phyloP scores from a whole-genome alignment of 2,797 vertebrate genomes.

The Erpetoichthys calabaricus region DNA sequence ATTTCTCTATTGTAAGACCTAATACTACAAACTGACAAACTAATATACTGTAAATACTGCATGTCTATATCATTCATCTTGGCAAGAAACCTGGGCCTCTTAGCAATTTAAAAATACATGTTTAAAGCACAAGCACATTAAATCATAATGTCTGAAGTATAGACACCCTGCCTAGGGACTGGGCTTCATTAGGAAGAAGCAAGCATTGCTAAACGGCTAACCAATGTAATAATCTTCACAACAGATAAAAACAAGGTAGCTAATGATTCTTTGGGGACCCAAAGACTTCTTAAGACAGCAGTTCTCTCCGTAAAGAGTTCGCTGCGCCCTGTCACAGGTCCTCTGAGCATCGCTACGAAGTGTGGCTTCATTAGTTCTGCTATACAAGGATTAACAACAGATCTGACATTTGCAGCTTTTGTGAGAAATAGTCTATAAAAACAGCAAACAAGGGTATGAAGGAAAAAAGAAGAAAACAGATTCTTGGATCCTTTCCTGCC shows the following conservation, averaged over 20 bases:
- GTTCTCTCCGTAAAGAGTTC: conserved; percentile 11
- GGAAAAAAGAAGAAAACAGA: conserved; percentile 11
- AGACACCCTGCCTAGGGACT: conserved; percentile 18
- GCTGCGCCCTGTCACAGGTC: conserved; percentile 4
- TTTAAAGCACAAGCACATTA: too few relatives aligned
- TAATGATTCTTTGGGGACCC: conserved; percentile 47
- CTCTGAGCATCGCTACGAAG: conserved; percentile 11
- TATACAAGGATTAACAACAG: conserved; percentile 52
- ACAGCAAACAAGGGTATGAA: conserved; percentile 15
- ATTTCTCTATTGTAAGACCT: too few relatives aligned
- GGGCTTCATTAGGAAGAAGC: conserved; percentile 24
- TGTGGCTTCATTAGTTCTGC: conserved; percentile 20
- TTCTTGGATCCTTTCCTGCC: not conserved
- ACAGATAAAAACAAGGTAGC: conserved; percentile 35
- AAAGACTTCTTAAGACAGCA: conserved; percentile 33
- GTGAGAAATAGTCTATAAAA: conserved; percentile 62
- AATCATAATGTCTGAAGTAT: too few relatives aligned
- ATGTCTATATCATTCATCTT: too few relatives aligned
- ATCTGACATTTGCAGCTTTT: conserved; percentile 58
- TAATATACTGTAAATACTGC: too few relatives aligned
- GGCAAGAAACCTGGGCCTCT: too few relatives aligned
- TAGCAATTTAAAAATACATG: too few relatives aligned
- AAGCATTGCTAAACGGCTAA: conserved; percentile 30
- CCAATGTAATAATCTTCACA: conserved; percentile 52
- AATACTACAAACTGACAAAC: too few relatives aligned